A percentile compares a stretch with the other conserved stretches of the same genome.
Conservation (phyloP, 2,113 vertebrate genomes). For the Okapia johnstoni region DNA sequence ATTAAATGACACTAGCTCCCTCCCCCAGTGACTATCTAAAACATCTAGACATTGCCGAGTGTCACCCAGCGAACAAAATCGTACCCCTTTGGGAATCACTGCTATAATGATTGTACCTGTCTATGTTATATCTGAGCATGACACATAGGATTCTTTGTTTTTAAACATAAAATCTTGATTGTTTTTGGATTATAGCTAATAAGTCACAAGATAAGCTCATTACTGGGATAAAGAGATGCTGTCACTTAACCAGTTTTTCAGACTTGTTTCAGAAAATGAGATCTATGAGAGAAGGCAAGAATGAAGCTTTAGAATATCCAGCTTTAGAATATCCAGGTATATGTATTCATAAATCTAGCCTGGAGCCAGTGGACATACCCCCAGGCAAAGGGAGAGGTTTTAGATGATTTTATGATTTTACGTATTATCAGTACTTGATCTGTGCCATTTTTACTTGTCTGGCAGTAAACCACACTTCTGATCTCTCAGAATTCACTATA, state of each 20-base stretch:
- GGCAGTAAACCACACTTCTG: background rate
- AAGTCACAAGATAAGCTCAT: background rate
- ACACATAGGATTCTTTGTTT: background rate
- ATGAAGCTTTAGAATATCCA: slow-evolving; percentile 9
- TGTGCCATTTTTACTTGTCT: background rate
- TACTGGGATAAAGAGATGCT: background rate
- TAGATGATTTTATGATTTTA: background rate
- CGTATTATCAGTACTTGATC: background rate
- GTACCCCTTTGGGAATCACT: background rate
- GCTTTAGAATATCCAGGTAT: background rate
- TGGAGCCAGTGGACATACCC: background rate
- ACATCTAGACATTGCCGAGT: background rate
- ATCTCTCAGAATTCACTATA: background rate
- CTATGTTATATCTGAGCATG: background rate
- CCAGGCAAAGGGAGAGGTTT: background rate
- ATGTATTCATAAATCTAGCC: background rate
- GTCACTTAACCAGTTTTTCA: slow-evolving; percentile 25
- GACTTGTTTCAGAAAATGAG: slow-evolving; percentile 39
- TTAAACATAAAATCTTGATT: background rate
- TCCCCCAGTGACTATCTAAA: background rate
- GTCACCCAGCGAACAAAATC: background rate
- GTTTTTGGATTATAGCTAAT: background rate
- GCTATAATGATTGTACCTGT: background rate
- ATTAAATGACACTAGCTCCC: background rate
- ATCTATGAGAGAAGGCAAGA: background rate